A percentile compares a stretch with the other conserved stretches of the same genome.
Conservation (phyloP, 2,113 vertebrate genomes). For the Halcyon senegalensis region DNA sequence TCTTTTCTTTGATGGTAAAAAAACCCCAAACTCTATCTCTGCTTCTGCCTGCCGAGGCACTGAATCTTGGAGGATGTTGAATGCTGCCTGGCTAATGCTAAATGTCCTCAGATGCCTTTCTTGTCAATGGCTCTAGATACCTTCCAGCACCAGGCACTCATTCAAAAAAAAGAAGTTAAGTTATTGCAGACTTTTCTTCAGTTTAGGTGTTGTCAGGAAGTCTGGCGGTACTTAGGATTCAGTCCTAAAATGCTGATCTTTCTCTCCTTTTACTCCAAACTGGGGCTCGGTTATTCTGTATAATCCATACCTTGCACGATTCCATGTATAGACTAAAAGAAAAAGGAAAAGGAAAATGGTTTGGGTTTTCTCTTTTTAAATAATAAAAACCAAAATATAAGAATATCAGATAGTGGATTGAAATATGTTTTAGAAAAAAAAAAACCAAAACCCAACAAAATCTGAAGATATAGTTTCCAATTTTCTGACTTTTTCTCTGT, state of each 20-base stretch:
- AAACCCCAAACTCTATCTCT: background rate
- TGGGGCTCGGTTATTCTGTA: background rate
- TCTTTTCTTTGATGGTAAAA: slow-evolving; percentile 11
- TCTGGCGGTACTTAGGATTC: background rate
- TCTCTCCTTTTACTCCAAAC: background rate
- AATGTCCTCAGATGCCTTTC: slow-evolving; percentile 3
- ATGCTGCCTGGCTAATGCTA: background rate
- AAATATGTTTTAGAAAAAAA: background rate
- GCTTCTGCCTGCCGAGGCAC: background rate
- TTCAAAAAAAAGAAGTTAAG: background rate
- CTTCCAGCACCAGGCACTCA: background rate
- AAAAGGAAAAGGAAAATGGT: background rate
- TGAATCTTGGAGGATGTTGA: background rate
- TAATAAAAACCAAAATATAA: background rate
- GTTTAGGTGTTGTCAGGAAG: background rate
- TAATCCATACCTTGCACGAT: background rate
- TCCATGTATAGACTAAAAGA: background rate
- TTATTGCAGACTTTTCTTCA: background rate
- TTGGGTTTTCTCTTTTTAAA: background rate
- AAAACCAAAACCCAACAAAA: background rate
- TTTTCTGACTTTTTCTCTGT: background rate
- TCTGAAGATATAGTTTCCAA: background rate
- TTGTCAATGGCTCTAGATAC: background rate
- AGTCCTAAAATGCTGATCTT: background rate
- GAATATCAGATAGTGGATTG: background rate